These are phyloP conservation scores for Mastacembelus armatus DNA, from an alignment of 2,797 vertebrate species.

Conservation along the genomic window DNA sequence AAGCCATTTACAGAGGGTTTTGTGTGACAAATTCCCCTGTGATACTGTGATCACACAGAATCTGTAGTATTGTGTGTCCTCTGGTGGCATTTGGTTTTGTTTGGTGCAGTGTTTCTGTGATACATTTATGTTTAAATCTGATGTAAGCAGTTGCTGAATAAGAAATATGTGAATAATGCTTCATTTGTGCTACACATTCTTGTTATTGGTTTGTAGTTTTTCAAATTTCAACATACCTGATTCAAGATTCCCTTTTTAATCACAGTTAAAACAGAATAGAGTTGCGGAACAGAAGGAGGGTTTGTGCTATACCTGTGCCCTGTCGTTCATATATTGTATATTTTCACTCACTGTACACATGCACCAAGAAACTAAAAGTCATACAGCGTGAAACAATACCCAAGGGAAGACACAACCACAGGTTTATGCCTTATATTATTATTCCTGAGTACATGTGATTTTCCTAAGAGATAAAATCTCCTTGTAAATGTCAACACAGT, in stretches of 20 bases:
- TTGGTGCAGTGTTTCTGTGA: not conserved
- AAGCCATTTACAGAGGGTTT: not conserved
- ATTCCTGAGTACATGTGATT: conserved; percentile 44
- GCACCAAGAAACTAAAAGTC: conserved; percentile 30
- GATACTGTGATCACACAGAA: conserved; percentile 1
- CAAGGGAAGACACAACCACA: conserved; percentile 11
- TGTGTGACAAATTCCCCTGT: not conserved
- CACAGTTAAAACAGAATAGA: conserved; percentile 71
- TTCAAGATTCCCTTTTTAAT: conserved; percentile 55
- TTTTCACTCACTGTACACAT: conserved; percentile 11
- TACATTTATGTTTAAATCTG: not conserved
- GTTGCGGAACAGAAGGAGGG: conserved; percentile 16
- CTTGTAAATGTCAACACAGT: conserved; percentile 33
- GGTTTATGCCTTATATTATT: not conserved
- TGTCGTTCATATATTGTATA: conserved; percentile 11
- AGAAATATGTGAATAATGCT: conserved; percentile 5
- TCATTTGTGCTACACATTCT: conserved; percentile 31
- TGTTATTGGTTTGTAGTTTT: conserved; percentile 50
- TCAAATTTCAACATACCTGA: conserved; percentile 41
- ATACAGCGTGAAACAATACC: conserved; percentile 43
- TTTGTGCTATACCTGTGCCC: conserved; percentile 32
- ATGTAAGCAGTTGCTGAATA: not conserved
- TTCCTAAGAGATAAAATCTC: conserved; percentile 27
- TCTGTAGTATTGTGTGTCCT: conserved; percentile 4
- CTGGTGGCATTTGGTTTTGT: conserved; percentile 14